phyloP scores from a whole-genome alignment of 2,888 invertebrate genomes.

The Catocala fraxini region DNA sequence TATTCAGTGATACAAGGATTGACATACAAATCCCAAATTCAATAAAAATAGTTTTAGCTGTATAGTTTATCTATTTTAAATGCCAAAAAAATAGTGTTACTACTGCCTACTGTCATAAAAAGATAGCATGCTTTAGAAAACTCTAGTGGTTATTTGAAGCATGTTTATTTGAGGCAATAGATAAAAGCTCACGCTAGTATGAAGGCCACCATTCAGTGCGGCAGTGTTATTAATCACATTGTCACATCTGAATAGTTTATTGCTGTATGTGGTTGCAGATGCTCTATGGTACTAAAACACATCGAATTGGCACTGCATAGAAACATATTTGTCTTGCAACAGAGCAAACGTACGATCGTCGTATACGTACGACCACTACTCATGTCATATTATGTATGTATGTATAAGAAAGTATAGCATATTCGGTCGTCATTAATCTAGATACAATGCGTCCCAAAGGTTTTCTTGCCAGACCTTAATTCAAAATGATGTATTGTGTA shows the following conservation, averaged over 20 bases:
- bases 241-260: constrained; percentile 28
- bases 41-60: too few relatives aligned
- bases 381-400: constrained; percentile 6
- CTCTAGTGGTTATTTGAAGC: not conserved
- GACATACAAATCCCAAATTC: too few relatives aligned
- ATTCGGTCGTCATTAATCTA: constrained; percentile 41
- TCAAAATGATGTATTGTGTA: constrained; percentile 46
- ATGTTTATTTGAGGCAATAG: not conserved
- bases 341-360: constrained; percentile 17
- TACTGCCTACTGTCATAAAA: too few relatives aligned
- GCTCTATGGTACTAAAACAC: constrained; percentile 25
- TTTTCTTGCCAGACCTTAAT: constrained; percentile 39
- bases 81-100: too few relatives aligned
- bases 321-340: constrained; percentile 27
- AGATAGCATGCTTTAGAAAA: too few relatives aligned
- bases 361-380: constrained; percentile 3
- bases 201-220: constrained; percentile 1
- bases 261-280: constrained; percentile 30
- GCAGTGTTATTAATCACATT: constrained; percentile 31
- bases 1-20: too few relatives aligned
- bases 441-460: constrained; percentile 40
- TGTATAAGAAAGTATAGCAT: constrained; percentile 22
- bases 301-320: constrained; percentile 25
- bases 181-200: not conserved
- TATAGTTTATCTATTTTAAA: too few relatives aligned